These are phyloP conservation scores for Halictus quadricinctus DNA, from an alignment of 2,888 invertebrate genomes.

Conservation along the genomic window DNA sequence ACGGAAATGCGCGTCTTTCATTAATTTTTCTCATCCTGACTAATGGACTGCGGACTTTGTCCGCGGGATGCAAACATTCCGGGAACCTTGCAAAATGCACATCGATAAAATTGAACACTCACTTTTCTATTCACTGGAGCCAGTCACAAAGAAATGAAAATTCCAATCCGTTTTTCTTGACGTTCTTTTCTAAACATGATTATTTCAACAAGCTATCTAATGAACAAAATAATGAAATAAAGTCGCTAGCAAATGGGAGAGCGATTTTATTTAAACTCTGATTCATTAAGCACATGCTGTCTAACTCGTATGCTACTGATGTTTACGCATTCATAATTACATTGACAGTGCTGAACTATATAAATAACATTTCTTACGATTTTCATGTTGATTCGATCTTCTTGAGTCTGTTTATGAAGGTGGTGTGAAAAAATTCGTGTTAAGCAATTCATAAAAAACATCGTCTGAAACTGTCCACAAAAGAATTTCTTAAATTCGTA, in stretches of 20 bases:
- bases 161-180: background rate
- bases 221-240: background rate
- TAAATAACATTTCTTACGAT: background rate
- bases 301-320: too few species aligned
- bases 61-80: background rate
- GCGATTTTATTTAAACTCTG: background rate
- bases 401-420: background rate
- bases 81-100: background rate
- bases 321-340: background rate
- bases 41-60: slow-evolving; percentile 6
- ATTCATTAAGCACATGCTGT: background rate
- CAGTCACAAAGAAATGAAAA: background rate
- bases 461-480: too few species aligned
- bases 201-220: background rate
- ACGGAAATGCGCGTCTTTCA: slow-evolving; percentile 1
- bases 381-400: background rate
- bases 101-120: background rate
- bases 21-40: slow-evolving; percentile 1
- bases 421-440: background rate
- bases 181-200: background rate
- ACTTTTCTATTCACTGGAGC: background rate
- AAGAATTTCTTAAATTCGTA: too few species aligned
- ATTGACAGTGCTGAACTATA: background rate
- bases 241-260: too few species aligned
- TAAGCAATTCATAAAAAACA: too few species aligned